These are phyloP conservation scores for Rotaria macrura DNA, from an alignment of 2,888 invertebrate species.

Conservation along the genomic window DNA sequence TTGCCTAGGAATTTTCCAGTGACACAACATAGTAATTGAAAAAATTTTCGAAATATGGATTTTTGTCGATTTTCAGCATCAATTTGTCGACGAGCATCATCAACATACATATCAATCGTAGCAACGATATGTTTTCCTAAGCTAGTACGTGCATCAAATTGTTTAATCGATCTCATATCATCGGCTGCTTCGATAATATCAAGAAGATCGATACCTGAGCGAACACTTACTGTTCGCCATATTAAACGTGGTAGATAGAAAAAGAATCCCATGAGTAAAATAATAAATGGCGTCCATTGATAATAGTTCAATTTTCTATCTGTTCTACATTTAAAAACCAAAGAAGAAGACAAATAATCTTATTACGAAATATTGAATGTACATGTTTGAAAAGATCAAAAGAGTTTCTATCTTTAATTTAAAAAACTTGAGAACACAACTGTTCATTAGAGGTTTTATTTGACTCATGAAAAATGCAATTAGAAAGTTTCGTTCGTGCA, in stretches of 20 bases:
- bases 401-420: too few relatives aligned
- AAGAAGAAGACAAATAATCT: neutral
- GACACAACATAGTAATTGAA: neutral
- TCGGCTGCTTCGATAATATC: neutral
- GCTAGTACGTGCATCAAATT: neutral
- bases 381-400: too few relatives aligned
- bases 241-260: neutral
- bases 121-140: neutral
- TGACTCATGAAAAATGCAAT: too few relatives aligned
- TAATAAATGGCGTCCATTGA: slow-evolving; percentile 12
- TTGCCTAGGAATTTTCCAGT: neutral
- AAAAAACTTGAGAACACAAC: too few relatives aligned
- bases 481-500: too few relatives aligned
- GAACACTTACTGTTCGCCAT: neutral
- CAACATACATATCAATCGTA: slow-evolving; percentile 19
- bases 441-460: too few relatives aligned
- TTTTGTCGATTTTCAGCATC: neutral
- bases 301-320: neutral
- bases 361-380: too few relatives aligned
- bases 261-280: neutral
- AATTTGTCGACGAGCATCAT: slow-evolving; percentile 2
- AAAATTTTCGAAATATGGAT: neutral
- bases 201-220: slow-evolving; percentile 2
- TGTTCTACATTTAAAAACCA: neutral
- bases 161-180: neutral